These are phyloP conservation scores for Grantiella picta DNA, from an alignment of 2,113 vertebrate genomes.

Conservation along the genomic window DNA sequence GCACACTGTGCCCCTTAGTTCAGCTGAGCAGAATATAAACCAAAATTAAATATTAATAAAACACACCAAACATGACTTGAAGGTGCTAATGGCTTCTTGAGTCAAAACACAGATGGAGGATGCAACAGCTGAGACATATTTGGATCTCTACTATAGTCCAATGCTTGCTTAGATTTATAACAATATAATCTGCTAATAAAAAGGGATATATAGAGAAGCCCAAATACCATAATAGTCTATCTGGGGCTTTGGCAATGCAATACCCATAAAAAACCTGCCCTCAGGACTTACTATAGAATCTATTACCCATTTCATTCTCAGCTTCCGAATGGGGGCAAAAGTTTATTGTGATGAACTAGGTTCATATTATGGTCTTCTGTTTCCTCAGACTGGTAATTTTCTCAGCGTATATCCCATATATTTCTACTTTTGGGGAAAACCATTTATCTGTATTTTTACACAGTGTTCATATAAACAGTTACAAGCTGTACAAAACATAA, in stretches of 20 bases:
- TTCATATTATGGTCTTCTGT: slow-evolving; percentile 40
- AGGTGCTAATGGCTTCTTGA: slow-evolving; percentile 35
- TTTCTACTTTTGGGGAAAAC: slow-evolving; percentile 33
- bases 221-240: slow-evolving; percentile 30
- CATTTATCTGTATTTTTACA: slow-evolving; percentile 38
- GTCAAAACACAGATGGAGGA: neutral
- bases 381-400: slow-evolving; percentile 44
- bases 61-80: slow-evolving; percentile 13
- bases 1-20: neutral
- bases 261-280: slow-evolving; percentile 40
- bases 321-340: neutral
- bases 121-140: neutral
- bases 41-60: slow-evolving; percentile 22
- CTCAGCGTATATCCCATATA: slow-evolving; percentile 18
- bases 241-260: slow-evolving; percentile 5
- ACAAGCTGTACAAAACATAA: slow-evolving; percentile 43
- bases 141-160: neutral
- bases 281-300: slow-evolving; percentile 28
- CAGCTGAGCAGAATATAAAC: neutral
- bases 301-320: slow-evolving; percentile 51
- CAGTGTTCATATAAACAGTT: slow-evolving; percentile 15
- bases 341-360: slow-evolving; percentile 41
- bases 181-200: slow-evolving; percentile 55
- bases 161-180: slow-evolving; percentile 26
- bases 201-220: slow-evolving; percentile 40